These are phyloP conservation scores for Indicator maculatus DNA, from an alignment of 2,113 vertebrate species.

Conservation along the genomic window DNA sequence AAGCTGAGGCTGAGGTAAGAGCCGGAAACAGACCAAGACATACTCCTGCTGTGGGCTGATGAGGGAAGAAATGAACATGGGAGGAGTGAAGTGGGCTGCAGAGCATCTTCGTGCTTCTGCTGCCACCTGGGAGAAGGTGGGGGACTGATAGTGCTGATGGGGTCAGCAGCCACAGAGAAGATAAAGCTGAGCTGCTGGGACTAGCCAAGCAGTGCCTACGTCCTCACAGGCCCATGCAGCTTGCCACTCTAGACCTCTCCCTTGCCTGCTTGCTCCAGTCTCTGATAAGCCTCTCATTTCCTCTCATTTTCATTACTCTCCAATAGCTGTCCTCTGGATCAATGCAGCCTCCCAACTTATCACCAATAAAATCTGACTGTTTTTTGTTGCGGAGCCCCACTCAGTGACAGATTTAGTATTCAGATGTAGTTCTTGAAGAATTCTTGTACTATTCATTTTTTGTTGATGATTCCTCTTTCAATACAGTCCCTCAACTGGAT, in stretches of 20 bases:
- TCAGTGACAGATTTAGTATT: not conserved
- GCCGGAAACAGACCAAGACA: not conserved
- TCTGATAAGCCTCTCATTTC: not conserved
- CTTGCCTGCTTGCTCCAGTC: not conserved
- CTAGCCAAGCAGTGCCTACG: not conserved
- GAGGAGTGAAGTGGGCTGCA: not conserved
- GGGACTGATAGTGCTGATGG: not conserved
- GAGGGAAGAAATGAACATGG: not conserved
- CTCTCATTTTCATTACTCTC: not conserved
- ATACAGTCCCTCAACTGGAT: not conserved
- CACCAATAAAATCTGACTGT: not conserved
- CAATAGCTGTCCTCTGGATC: not conserved
- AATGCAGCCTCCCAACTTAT: not conserved
- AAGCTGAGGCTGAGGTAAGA: not conserved
- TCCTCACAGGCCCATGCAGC: not conserved
- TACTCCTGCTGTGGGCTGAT: not conserved
- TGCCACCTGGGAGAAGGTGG: not conserved
- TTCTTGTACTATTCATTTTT: not conserved
- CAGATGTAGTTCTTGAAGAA: not conserved
- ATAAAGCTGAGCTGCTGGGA: fast-evolving
- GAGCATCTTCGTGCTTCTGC: not conserved
- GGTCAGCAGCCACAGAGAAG: not conserved
- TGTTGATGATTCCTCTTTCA: conserved; percentile 10
- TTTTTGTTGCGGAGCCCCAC: not conserved
- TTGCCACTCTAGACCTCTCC: not conserved